Evolutionary conservation across 2,113 vertebrate species (phyloP).

Genomic region (Aplodontia rufa): DNA sequence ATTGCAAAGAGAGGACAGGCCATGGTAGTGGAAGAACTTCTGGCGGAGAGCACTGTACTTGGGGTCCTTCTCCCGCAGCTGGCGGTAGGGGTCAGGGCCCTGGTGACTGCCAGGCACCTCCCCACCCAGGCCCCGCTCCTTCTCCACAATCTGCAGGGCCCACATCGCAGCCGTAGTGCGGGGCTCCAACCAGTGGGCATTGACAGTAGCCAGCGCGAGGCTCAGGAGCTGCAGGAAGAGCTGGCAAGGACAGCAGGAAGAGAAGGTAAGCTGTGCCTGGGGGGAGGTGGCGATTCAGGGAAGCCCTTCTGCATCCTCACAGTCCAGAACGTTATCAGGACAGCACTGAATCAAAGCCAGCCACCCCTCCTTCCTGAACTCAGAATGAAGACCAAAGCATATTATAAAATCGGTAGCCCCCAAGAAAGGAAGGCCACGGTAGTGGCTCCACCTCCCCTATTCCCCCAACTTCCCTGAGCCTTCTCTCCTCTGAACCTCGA

Average conservation of each 20-base stretch:
- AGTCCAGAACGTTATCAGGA: background rate
- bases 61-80: conserved; percentile 89
- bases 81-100: conserved; percentile 85
- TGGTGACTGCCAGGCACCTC: conserved; percentile 82
- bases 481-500: background rate
- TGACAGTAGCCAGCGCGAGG: conserved; percentile 82
- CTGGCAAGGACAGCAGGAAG: conserved; percentile 73
- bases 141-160: conserved; percentile 87
- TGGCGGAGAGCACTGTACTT: conserved; percentile 86
- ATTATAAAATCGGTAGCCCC: background rate
- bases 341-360: background rate
- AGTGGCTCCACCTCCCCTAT: background rate
- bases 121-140: conserved; percentile 87
- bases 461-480: background rate
- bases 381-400: background rate
- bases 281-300: background rate
- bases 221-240: conserved; percentile 86
- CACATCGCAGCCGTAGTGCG: conserved; percentile 84
- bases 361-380: background rate
- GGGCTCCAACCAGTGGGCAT: conserved; percentile 88
- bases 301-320: background rate
- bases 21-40: conserved; percentile 88
- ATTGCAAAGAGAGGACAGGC: conserved; percentile 90
- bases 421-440: background rate
- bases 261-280: background rate